Evolutionary conservation across 2,888 invertebrate species (phyloP), one percentile per base, ranked within the genome.

Genomic region (Eledone cirrhosa): DNA sequence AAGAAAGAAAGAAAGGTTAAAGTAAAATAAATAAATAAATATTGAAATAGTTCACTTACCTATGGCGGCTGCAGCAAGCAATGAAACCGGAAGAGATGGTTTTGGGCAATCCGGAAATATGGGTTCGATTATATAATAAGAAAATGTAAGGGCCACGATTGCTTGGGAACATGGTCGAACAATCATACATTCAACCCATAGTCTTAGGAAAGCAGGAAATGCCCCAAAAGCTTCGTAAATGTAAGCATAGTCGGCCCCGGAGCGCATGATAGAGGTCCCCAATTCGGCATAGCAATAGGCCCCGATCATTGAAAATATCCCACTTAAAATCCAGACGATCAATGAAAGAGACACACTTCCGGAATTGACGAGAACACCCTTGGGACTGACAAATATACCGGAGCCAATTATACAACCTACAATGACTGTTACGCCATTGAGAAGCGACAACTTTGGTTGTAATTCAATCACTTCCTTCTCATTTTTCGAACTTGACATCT

Each of bases 181-280:
- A 88, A 98, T 98, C 95, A 99, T 97, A 87, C 97, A 97, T 92
- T 99, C 99, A 80, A 99, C 96, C 99, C 99, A 99, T 14, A 99
- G 93, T 81, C 99, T 93, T 85, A 99, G 93, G 92, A 99, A 99
- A 2, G 98, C 99, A 84, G 97, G 92, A 89, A 99, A 98, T 0
- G 98, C 97, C 0, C 99, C 99, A 89, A 99, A 99, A 0, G 98
- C 98, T 91, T 97, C 96, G 96, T 97, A 98, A 86, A 99, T 98
- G 92, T 99, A 99, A 0, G 99, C 99, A 91, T 99, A 99, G 92
- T 99, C 98, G 0, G 98, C 99, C 0, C 99, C 98, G 2, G 90
- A 90, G 81, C 90, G 87, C 59, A 88, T 84, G 79, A 92, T 92
- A 95, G 97, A 97, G 78, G 97, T 97, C 53, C 99, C 99, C 83